Evolutionary conservation across 2,113 vertebrate genomes (phyloP).

Genomic region (Tricholaema leucomelas): DNA sequence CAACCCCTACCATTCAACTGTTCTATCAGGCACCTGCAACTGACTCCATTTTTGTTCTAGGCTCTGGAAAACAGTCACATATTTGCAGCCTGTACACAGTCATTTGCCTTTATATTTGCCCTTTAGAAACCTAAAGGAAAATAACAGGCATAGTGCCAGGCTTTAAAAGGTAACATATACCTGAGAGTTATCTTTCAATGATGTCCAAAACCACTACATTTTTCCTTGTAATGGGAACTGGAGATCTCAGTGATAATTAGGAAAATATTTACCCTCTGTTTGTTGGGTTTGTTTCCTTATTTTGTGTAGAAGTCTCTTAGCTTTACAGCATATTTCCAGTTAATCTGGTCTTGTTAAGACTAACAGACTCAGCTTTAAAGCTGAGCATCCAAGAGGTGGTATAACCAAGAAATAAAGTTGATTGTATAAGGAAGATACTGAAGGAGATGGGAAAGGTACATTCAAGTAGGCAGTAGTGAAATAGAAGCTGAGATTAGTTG

Average conservation of each 20-base stretch:
- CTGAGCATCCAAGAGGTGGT: background rate
- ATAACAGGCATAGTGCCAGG: background rate
- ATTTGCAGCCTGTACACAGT: background rate
- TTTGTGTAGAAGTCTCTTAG: background rate
- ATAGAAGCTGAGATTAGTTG: background rate
- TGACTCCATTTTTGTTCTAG: background rate
- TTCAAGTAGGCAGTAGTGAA: background rate
- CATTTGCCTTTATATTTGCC: background rate
- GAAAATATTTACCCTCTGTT: background rate
- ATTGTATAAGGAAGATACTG: background rate
- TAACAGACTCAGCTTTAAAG: background rate
- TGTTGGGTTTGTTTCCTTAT: background rate
- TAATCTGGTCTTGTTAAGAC: background rate
- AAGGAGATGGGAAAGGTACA: background rate
- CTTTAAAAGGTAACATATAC: background rate
- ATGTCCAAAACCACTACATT: no score
- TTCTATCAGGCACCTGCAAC: background rate
- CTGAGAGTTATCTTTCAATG: rapidly evolving
- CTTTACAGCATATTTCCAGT: background rate
- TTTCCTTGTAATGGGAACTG: background rate
- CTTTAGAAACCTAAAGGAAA: background rate
- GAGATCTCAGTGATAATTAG: background rate
- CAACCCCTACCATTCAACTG: no score
- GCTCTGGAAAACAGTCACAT: rapidly evolving
- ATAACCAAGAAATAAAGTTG: background rate